Base-by-base conservation (phyloP, 92 coral and sea anemone species). In the Anthopleura xanthogrammica region DNA sequence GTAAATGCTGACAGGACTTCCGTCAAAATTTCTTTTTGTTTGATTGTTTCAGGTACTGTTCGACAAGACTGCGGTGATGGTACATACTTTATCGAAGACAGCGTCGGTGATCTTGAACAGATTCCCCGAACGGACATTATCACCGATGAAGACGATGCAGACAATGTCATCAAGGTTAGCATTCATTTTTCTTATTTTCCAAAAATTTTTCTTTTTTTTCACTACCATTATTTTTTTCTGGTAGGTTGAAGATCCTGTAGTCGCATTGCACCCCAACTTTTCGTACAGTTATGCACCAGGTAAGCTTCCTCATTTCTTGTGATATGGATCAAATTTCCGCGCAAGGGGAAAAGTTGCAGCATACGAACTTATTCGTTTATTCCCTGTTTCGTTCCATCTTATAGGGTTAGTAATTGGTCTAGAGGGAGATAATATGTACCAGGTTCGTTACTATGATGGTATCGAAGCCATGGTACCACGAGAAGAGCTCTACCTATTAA, bases 271-370 rank as follows among this genome's bases (percentile, higher is more conserved):
- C 82, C 99, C 99, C 2, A 94, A 92, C 39, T 97, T 97, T 64
- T 90, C 98, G 7, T 97, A 88, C 83, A 92, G 97, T 72, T 97
- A 97, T 84, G 99, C 99, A 12, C 99, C 99, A 86, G 99, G 98
- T 95, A 60, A 75, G 79, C 12, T 11, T 56, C 16, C 43, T 29
- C n/a, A 11, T 50, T 1, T 4, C 40, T 68, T 76, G 7, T 46
- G 50, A 46, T 43, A 7, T 4, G 7, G 50, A 46, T 46, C 50
- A 46, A 46, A 46, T 46, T 46, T 29, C 36, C 36, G 36, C 36
- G 36, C 36, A 29, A 29, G 36, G 1, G 36, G 36, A 29, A 29
- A 29, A 29, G 36, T 29, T 29, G 36, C 36, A 29, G 36, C 36
- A 5, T 46, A 5, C 5, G 5, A 5, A 46, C 50, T 46, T 22